Conservation (phyloP, 2,888 invertebrate genomes). For the Aromia moschata region DNA sequence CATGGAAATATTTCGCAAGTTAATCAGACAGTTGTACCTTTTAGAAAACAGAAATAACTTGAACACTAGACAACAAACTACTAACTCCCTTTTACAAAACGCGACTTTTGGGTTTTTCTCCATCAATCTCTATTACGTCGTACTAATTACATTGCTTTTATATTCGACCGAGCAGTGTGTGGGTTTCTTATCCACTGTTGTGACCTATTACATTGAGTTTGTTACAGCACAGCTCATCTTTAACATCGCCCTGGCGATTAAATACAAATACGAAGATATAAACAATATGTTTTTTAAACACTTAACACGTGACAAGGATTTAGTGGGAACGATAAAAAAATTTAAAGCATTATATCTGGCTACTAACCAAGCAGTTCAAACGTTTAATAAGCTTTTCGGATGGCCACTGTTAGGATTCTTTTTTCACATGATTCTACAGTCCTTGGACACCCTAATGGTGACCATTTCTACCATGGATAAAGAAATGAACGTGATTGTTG, state of each 20-base stretch:
- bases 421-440: not conserved
- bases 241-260: not conserved
- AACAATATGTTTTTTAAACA: not conserved
- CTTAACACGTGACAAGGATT: not conserved
- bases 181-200: not conserved
- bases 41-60: not conserved
- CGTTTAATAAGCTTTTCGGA: constrained; percentile 6
- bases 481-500: not conserved
- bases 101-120: no score
- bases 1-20: not conserved
- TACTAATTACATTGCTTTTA: no score
- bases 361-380: not conserved
- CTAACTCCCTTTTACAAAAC: not conserved
- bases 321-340: not conserved
- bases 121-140: no score
- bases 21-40: not conserved
- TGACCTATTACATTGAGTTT: not conserved
- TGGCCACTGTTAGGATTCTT: not conserved
- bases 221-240: not conserved
- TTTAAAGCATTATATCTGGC: not conserved
- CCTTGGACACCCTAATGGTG: not conserved
- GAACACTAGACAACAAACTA: not conserved
- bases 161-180: no score
- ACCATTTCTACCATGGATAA: not conserved
- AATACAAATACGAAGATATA: not conserved